These are phyloP conservation scores for Dicerorhinus sumatrensis DNA, from an alignment of 2,113 vertebrate species.

Conservation along the genomic window DNA sequence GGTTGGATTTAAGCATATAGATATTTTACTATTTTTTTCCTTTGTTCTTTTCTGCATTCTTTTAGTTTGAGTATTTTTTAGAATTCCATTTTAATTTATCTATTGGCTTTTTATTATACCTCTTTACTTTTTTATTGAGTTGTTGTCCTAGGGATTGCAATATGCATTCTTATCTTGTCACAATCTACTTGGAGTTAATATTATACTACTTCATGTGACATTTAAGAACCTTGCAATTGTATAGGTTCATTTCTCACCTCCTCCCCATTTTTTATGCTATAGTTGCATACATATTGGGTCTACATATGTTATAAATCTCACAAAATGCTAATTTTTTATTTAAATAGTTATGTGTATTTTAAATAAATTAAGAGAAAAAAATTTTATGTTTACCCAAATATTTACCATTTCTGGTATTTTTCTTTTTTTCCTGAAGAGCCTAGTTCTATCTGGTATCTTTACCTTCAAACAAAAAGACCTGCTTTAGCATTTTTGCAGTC, in stretches of 20 bases:
- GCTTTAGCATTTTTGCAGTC: neutral
- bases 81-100: too few species aligned
- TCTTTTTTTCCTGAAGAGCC: neutral
- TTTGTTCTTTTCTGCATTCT: neutral
- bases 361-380: slow-evolving; percentile 13
- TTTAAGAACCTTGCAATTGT: neutral
- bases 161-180: neutral
- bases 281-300: neutral
- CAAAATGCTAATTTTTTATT: neutral
- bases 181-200: neutral
- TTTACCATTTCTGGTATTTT: neutral
- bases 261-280: neutral
- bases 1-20: neutral
- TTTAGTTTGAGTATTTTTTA: neutral
- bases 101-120: neutral
- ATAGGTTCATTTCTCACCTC: too few species aligned
- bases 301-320: neutral
- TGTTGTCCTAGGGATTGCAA: neutral
- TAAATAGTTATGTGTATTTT: neutral
- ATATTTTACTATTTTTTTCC: neutral
- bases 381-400: neutral
- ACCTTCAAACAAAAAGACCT: neutral
- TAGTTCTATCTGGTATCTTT: neutral
- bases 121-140: neutral
- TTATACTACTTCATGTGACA: neutral